Evolutionary conservation across 2,797 vertebrate species (phyloP).

Genomic region (Coilia nasus): DNA sequence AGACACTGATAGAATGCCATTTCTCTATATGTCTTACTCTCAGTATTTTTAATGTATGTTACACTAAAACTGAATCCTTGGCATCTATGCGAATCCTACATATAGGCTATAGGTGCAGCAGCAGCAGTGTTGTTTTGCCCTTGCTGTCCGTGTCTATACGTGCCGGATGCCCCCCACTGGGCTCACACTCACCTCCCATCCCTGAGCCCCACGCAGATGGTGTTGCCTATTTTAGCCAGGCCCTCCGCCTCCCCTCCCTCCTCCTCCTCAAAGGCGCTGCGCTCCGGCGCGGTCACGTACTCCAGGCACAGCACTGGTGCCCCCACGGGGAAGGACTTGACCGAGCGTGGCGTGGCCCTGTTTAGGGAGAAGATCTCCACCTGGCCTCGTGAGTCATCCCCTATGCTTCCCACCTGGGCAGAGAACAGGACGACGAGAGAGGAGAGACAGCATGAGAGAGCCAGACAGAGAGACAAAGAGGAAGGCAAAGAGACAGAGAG

Average conservation of each 20-base stretch:
- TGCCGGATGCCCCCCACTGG: too few relatives aligned
- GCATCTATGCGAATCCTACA: neutral
- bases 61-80: too few relatives aligned
- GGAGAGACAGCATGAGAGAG: neutral
- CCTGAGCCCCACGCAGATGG: slow-evolving; percentile 84
- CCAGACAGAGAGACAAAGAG: neutral
- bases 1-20: too few relatives aligned
- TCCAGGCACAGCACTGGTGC: slow-evolving; percentile 84
- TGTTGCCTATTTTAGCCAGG: slow-evolving; percentile 65
- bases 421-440: neutral
- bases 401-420: slow-evolving; percentile 83
- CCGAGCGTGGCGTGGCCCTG: slow-evolving; percentile 78
- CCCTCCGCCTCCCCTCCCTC: slow-evolving; percentile 43
- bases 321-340: slow-evolving; percentile 84
- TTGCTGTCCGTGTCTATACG: neutral
- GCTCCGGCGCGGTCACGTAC: slow-evolving; percentile 72
- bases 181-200: slow-evolving; percentile 82
- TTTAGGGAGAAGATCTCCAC: slow-evolving; percentile 92
- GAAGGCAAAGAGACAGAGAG: neutral
- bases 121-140: neutral
- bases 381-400: slow-evolving; percentile 75
- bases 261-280: slow-evolving; percentile 53
- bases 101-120: too few relatives aligned
- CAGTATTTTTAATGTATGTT: too few relatives aligned
- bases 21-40: too few relatives aligned